phyloP scores from a whole-genome alignment of 2,888 invertebrate genomes.

The Vesta saturnalis region DNA sequence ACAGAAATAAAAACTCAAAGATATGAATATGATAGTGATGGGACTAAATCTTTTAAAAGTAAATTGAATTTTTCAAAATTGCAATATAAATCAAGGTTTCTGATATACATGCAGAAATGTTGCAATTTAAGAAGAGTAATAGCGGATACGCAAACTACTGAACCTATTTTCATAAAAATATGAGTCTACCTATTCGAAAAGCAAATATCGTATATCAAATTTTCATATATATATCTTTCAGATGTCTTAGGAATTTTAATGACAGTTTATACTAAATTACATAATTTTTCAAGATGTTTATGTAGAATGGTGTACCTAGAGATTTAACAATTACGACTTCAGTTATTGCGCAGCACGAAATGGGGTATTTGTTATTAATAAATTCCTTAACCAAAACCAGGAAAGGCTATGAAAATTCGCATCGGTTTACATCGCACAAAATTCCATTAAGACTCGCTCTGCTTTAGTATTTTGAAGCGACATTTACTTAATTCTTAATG shows the following conservation, averaged over 20 bases:
- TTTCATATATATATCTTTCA: neutral
- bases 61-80: constrained; percentile 21
- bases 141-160: constrained; percentile 3
- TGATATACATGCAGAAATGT: constrained; percentile 17
- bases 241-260: neutral
- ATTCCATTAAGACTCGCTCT: constrained; percentile 27
- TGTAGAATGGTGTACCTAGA: no score
- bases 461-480: constrained; percentile 28
- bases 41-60: constrained; percentile 15
- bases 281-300: no score
- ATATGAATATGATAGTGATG: neutral
- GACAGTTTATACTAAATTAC: no score
- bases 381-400: neutral
- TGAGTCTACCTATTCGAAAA: neutral
- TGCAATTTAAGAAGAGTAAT: constrained; percentile 18
- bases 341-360: no score
- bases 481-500: constrained; percentile 29
- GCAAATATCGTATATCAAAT: constrained; percentile 4
- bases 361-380: neutral
- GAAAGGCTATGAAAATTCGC: neutral
- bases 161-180: constrained; percentile 1
- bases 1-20: neutral
- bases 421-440: constrained; percentile 18
- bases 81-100: constrained; percentile 17
- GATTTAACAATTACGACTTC: no score